These are phyloP conservation scores for Lepidocolaptes lacrymiger DNA, from an alignment of 2,797 vertebrate genomes.

Conservation along the genomic window DNA sequence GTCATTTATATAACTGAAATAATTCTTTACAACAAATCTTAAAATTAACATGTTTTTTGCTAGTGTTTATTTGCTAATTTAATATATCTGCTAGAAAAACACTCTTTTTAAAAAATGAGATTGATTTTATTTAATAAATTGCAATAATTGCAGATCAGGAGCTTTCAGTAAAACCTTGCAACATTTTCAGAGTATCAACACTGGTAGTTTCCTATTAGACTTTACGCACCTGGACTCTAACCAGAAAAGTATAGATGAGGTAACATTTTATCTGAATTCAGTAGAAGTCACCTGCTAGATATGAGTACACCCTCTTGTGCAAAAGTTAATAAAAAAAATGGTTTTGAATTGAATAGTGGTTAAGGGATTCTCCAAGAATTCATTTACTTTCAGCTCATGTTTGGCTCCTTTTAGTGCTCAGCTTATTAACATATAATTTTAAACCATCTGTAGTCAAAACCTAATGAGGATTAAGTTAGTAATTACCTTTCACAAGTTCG, in stretches of 20 bases:
- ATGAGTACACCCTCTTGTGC: background rate
- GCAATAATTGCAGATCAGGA: background rate
- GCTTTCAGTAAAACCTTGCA: background rate
- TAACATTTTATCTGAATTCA: background rate
- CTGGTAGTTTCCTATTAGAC: background rate
- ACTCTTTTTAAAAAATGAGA: background rate
- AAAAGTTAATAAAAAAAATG: background rate
- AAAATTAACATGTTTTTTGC: background rate
- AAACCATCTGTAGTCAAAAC: background rate
- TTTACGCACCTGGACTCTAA: background rate
- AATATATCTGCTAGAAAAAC: background rate
- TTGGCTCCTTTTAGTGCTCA: background rate
- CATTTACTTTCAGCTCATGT: background rate
- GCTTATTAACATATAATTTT: background rate
- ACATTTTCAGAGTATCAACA: background rate
- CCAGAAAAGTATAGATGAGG: background rate
- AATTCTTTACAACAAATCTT: background rate
- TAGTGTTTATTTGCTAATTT: background rate
- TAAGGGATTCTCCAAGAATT: background rate
- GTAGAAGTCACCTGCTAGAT: background rate
- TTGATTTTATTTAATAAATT: background rate
- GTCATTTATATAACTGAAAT: background rate
- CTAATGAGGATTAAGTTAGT: background rate
- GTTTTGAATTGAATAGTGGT: background rate
- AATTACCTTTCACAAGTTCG: background rate